These are phyloP conservation scores for Microtus oregoni DNA, from an alignment of 2,113 vertebrate species.

Conservation along the genomic window DNA sequence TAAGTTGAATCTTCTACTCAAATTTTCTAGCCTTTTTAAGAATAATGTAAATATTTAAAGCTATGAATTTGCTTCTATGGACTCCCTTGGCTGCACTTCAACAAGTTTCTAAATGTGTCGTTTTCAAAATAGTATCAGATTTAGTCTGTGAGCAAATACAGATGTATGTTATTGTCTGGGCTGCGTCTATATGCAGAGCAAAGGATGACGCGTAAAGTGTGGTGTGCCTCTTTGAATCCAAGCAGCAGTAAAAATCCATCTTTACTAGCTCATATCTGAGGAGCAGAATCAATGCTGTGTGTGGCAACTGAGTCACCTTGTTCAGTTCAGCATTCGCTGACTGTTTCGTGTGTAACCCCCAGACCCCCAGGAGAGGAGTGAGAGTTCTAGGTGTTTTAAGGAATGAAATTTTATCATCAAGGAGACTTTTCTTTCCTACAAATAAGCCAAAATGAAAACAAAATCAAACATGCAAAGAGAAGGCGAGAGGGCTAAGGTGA, in stretches of 20 bases:
- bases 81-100: background rate
- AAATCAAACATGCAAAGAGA: too few species aligned
- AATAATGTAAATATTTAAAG: background rate
- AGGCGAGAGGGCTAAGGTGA: background rate
- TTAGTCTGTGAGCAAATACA: background rate
- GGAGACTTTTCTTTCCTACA: background rate
- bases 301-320: background rate
- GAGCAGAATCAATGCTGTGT: too few species aligned
- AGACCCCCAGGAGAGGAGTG: background rate
- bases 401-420: background rate
- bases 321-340: too few species aligned
- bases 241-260: background rate
- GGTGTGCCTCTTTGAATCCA: too few species aligned
- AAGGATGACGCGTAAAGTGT: rapidly evolving
- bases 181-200: too few species aligned
- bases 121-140: background rate
- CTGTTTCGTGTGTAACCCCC: background rate
- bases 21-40: background rate
- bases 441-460: background rate
- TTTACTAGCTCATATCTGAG: background rate
- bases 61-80: background rate
- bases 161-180: background rate
- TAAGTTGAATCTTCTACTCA: background rate
- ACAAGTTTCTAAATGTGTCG: background rate
- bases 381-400: background rate